Evolutionary conservation across 2,797 vertebrate species (phyloP).

Genomic region (Tenualosa ilisha): DNA sequence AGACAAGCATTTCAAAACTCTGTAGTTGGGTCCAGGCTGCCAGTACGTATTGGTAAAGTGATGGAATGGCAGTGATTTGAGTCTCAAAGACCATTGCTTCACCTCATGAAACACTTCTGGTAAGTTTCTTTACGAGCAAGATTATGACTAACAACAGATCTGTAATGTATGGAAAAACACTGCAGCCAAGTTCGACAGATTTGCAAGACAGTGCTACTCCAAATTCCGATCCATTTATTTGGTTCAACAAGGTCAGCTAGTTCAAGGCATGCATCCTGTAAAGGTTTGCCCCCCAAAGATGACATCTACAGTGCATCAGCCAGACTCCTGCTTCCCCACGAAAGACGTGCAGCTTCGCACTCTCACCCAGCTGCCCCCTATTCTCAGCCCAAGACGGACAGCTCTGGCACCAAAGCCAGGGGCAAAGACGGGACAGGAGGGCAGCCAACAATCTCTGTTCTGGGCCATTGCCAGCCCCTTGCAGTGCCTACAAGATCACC

Average conservation of each 20-base stretch:
- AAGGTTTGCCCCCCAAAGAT: neutral
- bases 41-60: neutral
- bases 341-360: constrained; percentile 9
- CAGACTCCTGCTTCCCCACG: neutral
- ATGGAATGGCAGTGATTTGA: neutral
- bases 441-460: neutral
- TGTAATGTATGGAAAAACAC: neutral
- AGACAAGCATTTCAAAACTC: constrained; percentile 3
- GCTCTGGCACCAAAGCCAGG: neutral
- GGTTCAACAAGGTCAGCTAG: neutral
- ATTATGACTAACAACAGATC: neutral
- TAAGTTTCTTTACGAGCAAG: neutral
- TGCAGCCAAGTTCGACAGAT: neutral
- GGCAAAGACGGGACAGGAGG: neutral
- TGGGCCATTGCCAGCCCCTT: neutral
- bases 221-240: neutral
- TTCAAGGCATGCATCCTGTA: neutral
- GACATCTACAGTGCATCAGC: neutral
- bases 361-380: constrained; percentile 4
- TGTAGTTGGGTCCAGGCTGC: neutral
- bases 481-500: constrained; percentile 7
- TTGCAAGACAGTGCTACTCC: neutral
- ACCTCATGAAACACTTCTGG: neutral
- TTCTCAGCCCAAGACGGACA: constrained; percentile 26
- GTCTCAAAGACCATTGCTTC: neutral